Evolutionary conservation across 2,888 invertebrate species (phyloP).

Genomic region (Biston stratarius): DNA sequence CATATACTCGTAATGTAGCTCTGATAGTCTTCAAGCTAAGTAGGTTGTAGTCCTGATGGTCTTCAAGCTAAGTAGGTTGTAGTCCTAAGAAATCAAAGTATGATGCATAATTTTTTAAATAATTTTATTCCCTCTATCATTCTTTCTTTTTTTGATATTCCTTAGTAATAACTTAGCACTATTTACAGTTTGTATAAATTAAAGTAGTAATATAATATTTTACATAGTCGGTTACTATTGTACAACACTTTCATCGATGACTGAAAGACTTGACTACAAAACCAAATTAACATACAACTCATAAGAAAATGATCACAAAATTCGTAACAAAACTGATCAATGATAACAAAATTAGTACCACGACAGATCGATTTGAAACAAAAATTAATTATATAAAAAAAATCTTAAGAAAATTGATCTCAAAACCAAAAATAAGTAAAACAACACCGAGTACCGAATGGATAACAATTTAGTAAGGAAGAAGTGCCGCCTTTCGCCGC

Average conservation of each 20-base stretch:
- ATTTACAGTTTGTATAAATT: conserved; percentile 86
- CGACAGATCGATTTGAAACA: conserved; percentile 68
- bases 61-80: background rate
- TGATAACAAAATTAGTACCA: conserved; percentile 67
- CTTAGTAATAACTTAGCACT: conserved; percentile 80
- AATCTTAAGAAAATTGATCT: conserved; percentile 64
- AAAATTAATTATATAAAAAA: conserved; percentile 46
- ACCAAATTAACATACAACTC: conserved; percentile 47
- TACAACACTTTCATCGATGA: conserved; percentile 71
- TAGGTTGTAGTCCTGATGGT: conserved; percentile 2
- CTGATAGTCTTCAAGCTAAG: background rate
- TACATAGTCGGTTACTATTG: conserved; percentile 81
- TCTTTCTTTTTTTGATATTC: conserved; percentile 82
- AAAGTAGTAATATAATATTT: conserved; percentile 81
- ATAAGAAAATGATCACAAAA: conserved; percentile 52
- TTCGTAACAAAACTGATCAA: conserved; percentile 51
- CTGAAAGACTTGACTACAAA: conserved; percentile 78
- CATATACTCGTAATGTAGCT: background rate
- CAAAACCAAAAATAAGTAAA: conserved; percentile 60
- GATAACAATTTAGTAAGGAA: conserved; percentile 76
- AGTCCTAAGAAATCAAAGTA: conserved; percentile 63
- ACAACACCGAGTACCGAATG: conserved; percentile 83
- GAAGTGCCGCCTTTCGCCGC: conserved; percentile 68
- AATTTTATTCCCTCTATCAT: conserved; percentile 84
- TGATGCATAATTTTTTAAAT: conserved; percentile 65